Evolutionary conservation across 2,888 invertebrate genomes (phyloP).

Genomic region (Parapristionchus giblindavisi): DNA sequence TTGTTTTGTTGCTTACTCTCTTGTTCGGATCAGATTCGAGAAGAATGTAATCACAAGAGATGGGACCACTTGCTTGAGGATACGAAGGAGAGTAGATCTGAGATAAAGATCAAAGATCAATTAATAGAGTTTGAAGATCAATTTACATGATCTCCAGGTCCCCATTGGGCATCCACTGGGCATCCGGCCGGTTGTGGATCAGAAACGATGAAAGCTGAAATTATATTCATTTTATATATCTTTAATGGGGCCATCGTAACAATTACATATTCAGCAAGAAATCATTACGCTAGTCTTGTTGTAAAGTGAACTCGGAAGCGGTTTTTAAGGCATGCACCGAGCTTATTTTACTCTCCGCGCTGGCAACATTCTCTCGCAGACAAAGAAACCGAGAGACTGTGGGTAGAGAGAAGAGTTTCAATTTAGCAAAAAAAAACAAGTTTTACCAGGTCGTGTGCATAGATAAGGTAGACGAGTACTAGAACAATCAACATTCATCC

Average conservation of each 20-base stretch:
- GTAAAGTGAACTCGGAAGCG: too few species aligned
- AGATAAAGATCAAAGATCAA: too few species aligned
- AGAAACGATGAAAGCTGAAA: background rate
- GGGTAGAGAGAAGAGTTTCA: too few species aligned
- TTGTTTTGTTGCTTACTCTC: background rate
- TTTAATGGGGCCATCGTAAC: too few species aligned
- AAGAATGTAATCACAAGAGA: background rate
- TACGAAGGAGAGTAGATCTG: conserved; percentile 20
- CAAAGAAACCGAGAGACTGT: too few species aligned
- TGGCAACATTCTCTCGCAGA: too few species aligned
- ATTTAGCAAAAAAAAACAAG: too few species aligned
- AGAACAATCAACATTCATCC: conserved; percentile 36
- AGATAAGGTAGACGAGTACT: conserved; percentile 27
- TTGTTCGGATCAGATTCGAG: background rate
- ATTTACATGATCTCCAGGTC: background rate
- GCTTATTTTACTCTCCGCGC: too few species aligned
- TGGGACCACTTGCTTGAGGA: background rate
- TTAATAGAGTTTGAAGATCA: background rate
- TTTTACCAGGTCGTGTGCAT: conserved; percentile 24
- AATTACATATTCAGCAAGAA: too few species aligned
- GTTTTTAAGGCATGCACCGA: too few species aligned
- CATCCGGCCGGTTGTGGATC: conserved; percentile 11
- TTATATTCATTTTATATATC: background rate
- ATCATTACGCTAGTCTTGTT: too few species aligned
- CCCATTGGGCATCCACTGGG: background rate